phyloP scores from a whole-genome alignment of 2,888 invertebrate genomes.

The Andrena marginata region DNA sequence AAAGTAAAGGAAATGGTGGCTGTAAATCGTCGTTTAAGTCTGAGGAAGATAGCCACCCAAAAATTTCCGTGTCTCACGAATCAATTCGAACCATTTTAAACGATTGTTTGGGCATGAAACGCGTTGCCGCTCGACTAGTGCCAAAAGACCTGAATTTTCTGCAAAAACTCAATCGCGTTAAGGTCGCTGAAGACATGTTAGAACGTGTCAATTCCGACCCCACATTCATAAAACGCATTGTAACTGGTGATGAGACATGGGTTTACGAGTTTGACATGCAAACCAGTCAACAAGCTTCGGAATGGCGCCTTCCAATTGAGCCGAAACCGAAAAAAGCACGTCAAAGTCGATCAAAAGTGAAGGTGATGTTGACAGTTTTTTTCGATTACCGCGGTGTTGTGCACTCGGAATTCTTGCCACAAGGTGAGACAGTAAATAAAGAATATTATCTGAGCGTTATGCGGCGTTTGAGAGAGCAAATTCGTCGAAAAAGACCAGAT shows the following conservation, averaged over 20 bases:
- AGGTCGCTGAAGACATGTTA: too few relatives aligned
- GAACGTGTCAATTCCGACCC: too few relatives aligned
- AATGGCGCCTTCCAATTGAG: conserved; percentile 9
- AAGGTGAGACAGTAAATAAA: background rate
- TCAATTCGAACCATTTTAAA: too few relatives aligned
- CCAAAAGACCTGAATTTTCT: too few relatives aligned
- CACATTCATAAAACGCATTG: too few relatives aligned
- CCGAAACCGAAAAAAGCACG: conserved; percentile 10
- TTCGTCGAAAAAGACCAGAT: background rate
- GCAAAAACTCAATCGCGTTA: too few relatives aligned
- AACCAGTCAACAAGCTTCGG: conserved; percentile 11
- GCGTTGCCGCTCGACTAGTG: too few relatives aligned
- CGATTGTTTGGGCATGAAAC: too few relatives aligned
- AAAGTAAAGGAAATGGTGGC: too few relatives aligned
- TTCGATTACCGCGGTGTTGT: conserved; percentile 9
- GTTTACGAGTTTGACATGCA: conserved; percentile 25
- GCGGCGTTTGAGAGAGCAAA: background rate
- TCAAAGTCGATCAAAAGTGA: conserved; percentile 13
- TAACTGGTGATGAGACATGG: conserved; percentile 24
- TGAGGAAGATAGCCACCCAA: too few relatives aligned
- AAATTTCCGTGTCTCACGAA: too few relatives aligned
- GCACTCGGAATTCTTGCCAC: background rate
- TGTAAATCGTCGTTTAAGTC: background rate
- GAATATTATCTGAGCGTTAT: conserved; percentile 7
- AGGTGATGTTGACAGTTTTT: conserved; percentile 9